These are phyloP conservation scores for Nemurella pictetii DNA, from an alignment of 2,888 invertebrate species.

Conservation along the genomic window DNA sequence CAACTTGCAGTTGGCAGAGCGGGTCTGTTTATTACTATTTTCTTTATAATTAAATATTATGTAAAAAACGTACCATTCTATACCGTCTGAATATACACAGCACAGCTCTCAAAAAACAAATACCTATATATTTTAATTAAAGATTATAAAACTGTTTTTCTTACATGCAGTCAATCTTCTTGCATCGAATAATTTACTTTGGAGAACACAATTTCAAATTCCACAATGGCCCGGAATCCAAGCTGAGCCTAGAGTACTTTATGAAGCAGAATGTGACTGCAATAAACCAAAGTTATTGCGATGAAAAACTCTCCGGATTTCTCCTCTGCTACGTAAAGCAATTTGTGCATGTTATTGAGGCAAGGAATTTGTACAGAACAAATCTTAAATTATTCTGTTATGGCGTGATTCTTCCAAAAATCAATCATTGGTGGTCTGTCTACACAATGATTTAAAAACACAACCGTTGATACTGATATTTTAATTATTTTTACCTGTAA, in stretches of 20 bases:
- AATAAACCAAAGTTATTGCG: not conserved
- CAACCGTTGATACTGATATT: too few relatives aligned
- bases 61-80: too few relatives aligned
- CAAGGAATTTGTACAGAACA: not conserved
- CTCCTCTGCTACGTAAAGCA: not conserved
- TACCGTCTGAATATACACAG: not conserved
- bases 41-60: too few relatives aligned
- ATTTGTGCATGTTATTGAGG: not conserved
- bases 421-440: too few relatives aligned
- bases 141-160: not conserved
- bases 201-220: not conserved
- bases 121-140: not conserved
- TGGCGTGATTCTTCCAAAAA: too few relatives aligned
- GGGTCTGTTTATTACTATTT: not conserved
- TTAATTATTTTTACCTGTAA: too few relatives aligned
- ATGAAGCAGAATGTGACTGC: not conserved
- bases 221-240: not conserved
- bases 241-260: not conserved
- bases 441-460: too few relatives aligned
- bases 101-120: not conserved
- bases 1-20: not conserved
- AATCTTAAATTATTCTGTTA: too few relatives aligned
- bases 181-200: not conserved
- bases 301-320: constrained; percentile 13
- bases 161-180: not conserved